These are phyloP conservation scores for Momotus momota DNA, from an alignment of 2,797 vertebrate species.

Conservation along the genomic window DNA sequence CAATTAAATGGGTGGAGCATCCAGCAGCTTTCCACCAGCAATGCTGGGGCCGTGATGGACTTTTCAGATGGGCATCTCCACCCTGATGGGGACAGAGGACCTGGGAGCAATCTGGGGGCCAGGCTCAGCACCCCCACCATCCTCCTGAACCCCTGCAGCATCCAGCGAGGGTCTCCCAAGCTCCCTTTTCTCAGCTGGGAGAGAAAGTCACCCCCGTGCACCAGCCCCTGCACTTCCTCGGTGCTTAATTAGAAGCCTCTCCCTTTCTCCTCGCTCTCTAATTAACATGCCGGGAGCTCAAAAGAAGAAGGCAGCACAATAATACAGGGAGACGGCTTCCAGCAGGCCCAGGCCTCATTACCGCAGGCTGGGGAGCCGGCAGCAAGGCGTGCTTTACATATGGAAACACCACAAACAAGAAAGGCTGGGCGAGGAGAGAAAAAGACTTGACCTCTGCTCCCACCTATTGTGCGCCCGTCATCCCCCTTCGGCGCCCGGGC, in stretches of 20 bases:
- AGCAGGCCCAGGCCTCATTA: constrained; percentile 82
- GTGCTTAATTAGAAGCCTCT: constrained; percentile 87
- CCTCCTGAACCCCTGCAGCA: neutral
- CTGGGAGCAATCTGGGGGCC: accelerated
- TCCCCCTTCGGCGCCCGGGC: neutral
- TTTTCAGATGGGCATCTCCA: neutral
- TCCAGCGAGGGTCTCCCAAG: constrained; percentile 54
- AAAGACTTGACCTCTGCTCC: constrained; percentile 76
- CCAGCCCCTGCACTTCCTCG: constrained; percentile 84
- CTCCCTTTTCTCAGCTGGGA: constrained; percentile 75
- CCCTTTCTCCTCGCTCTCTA: constrained; percentile 85
- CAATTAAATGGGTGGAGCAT: neutral
- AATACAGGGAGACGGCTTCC: constrained; percentile 75
- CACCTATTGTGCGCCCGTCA: constrained; percentile 63
- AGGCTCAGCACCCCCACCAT: neutral
- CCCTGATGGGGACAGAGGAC: neutral
- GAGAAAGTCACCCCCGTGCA: constrained; percentile 86
- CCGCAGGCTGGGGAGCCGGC: constrained; percentile 45
- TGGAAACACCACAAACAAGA: constrained; percentile 78
- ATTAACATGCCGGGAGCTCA: constrained; percentile 82
- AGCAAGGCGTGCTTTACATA: constrained; percentile 71
- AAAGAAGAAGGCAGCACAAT: constrained; percentile 81
- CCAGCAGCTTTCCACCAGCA: neutral
- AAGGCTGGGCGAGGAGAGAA: constrained; percentile 73
- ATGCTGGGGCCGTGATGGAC: accelerated